Percentiles rank a stretch among this genome's conserved stretches.
Evolutionary conservation across 2,113 vertebrate genomes (phyloP).

Genomic region (Oryzias woworae): DNA sequence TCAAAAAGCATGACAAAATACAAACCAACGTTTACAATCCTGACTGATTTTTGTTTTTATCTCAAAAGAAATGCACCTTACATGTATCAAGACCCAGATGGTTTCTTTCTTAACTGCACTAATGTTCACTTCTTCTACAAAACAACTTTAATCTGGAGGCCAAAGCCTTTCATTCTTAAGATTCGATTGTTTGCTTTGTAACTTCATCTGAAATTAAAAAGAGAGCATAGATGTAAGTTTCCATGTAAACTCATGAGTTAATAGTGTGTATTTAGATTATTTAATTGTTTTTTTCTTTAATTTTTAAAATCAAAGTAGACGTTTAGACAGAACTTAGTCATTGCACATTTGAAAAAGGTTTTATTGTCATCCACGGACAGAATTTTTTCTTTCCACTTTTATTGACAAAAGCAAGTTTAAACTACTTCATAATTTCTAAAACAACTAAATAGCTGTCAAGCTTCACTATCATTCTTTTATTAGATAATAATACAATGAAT

Average conservation of each 20-base stretch:
- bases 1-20: no score
- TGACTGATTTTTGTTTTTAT: no score
- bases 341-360: neutral
- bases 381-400: conserved; percentile 26
- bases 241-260: conserved; percentile 9
- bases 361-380: conserved; percentile 5
- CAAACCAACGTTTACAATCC: no score
- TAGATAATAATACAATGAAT: conserved; percentile 60
- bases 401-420: conserved; percentile 25
- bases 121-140: neutral
- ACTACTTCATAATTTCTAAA: conserved; percentile 46
- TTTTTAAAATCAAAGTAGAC: conserved; percentile 19
- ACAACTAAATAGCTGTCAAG: conserved; percentile 42
- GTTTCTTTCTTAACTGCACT: neutral
- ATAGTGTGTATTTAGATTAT: conserved; percentile 15
- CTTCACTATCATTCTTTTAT: conserved; percentile 48
- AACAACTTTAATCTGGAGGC: neutral
- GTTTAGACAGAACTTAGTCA: conserved; percentile 2
- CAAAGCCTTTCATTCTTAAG: no score
- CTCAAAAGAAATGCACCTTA: no score
- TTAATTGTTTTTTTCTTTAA: conserved; percentile 39
- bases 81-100: no score
- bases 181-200: neutral
- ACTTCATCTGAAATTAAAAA: neutral
- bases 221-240: neutral